Evolutionary conservation across 2,888 invertebrate species (phyloP).

Genomic region (Reticulitermes lucifugus): DNA sequence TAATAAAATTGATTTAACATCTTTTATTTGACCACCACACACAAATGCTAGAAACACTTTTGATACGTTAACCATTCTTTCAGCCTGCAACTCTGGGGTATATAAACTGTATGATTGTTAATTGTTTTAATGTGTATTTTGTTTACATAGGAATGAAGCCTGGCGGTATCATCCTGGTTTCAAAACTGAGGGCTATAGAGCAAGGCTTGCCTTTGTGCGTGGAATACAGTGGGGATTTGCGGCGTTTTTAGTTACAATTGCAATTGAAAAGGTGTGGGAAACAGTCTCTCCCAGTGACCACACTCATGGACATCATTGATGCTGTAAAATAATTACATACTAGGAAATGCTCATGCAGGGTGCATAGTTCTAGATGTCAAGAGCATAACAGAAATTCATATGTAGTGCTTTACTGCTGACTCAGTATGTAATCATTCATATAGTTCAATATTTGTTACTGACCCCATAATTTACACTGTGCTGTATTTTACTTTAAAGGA

Average conservation of each 20-base stretch:
- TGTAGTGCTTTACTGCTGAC: no score
- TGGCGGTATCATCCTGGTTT: conserved; percentile 78
- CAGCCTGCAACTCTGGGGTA: no score
- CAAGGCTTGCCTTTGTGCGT: conserved; percentile 68
- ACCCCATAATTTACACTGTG: no score
- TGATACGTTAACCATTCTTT: no score
- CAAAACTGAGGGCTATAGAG: conserved; percentile 68
- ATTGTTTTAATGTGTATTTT: neutral
- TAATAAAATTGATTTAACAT: no score
- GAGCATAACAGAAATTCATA: no score
- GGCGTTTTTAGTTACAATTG: conserved; percentile 58
- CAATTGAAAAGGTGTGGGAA: conserved; percentile 55
- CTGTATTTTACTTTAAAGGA: no score
- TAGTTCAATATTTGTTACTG: no score
- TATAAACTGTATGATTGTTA: neutral
- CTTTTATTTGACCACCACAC: no score
- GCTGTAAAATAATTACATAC: neutral
- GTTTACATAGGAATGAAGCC: conserved; percentile 77
- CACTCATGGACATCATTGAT: conserved; percentile 63
- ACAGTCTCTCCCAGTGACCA: conserved; percentile 64
- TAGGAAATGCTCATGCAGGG: neutral
- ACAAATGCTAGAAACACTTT: no score
- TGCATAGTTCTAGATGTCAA: no score
- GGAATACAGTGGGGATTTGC: conserved; percentile 73
- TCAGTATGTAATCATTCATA: no score